Percentiles rank a stretch among this genome's conserved stretches.
Conservation (phyloP, 1,140 invertebrate species). For the Aphelenchoides fujianensis region DNA sequence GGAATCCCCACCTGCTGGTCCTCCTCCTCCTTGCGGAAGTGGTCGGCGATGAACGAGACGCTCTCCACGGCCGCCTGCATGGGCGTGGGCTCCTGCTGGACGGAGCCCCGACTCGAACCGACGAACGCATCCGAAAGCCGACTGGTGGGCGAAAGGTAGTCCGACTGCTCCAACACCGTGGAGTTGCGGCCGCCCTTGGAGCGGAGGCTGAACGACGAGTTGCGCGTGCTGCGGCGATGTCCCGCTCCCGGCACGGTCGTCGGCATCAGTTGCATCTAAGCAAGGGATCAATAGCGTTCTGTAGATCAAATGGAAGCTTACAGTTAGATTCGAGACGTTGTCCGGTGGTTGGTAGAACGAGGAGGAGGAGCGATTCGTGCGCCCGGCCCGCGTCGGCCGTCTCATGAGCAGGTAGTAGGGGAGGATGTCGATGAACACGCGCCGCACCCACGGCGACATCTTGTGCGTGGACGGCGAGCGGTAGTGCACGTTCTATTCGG, state of each 20-base stretch:
- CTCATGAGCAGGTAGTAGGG: constrained; percentile 69
- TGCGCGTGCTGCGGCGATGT: constrained; percentile 15
- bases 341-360: constrained; percentile 4
- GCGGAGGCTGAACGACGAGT: constrained; percentile 17
- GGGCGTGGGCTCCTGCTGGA: constrained; percentile 54
- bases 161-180: neutral
- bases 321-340: constrained; percentile 9
- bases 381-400: constrained; percentile 15
- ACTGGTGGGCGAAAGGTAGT: constrained; percentile 1
- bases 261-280: constrained; percentile 37
- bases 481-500: constrained; percentile 81
- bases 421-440: constrained; percentile 82
- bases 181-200: constrained; percentile 22
- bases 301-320: constrained; percentile 15
- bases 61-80: constrained; percentile 56
- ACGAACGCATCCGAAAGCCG: constrained; percentile 1
- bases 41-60: constrained; percentile 60
- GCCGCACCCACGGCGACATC: constrained; percentile 83
- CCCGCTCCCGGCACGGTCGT: neutral
- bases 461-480: constrained; percentile 90
- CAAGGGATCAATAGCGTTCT: neutral
- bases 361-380: neutral
- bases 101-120: constrained; percentile 28
- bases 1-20: constrained; percentile 60
- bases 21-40: constrained; percentile 58